phyloP scores from a whole-genome alignment of 2,888 invertebrate genomes.

The Drosophila rellima region DNA sequence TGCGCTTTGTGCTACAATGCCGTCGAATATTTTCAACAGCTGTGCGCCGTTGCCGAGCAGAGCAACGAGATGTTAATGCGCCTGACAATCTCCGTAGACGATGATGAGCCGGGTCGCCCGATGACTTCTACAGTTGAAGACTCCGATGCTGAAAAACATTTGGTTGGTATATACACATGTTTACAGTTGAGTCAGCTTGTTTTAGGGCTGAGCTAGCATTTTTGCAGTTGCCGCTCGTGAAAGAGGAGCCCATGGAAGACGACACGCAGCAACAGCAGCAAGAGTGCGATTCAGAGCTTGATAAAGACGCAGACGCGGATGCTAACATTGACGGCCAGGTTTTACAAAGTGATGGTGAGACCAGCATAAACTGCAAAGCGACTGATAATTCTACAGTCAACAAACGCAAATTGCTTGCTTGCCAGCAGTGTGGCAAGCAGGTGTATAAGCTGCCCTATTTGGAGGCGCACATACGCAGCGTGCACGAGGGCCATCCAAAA shows the following conservation, averaged over 20 bases:
- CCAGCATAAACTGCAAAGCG: conserved; percentile 9
- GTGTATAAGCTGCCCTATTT: conserved; percentile 80
- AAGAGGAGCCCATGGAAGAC: conserved; percentile 54
- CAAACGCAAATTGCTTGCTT: conserved; percentile 61
- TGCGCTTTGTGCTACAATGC: conserved; percentile 76
- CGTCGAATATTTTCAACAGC: conserved; percentile 72
- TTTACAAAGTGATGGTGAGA: conserved; percentile 4
- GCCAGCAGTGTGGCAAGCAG: conserved; percentile 76
- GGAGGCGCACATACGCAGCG: conserved; percentile 81
- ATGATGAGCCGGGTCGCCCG: neutral
- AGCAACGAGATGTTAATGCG: conserved; percentile 57
- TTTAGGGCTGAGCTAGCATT: conserved; percentile 61
- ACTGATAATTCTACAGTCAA: conserved; percentile 18
- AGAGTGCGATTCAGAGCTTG: conserved; percentile 6
- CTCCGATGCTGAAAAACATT: conserved; percentile 18
- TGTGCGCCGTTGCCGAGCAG: conserved; percentile 67
- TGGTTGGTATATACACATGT: conserved; percentile 56
- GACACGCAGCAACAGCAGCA: conserved; percentile 12
- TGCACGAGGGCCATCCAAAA: conserved; percentile 79
- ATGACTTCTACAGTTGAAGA: neutral
- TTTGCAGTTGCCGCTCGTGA: conserved; percentile 58
- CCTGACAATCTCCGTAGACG: conserved; percentile 11
- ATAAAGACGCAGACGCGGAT: conserved; percentile 4
- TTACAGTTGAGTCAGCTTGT: conserved; percentile 49
- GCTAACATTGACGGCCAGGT: neutral